Base-by-base conservation (phyloP, 2,888 invertebrate genomes). In the Gerris lacustris region DNA sequence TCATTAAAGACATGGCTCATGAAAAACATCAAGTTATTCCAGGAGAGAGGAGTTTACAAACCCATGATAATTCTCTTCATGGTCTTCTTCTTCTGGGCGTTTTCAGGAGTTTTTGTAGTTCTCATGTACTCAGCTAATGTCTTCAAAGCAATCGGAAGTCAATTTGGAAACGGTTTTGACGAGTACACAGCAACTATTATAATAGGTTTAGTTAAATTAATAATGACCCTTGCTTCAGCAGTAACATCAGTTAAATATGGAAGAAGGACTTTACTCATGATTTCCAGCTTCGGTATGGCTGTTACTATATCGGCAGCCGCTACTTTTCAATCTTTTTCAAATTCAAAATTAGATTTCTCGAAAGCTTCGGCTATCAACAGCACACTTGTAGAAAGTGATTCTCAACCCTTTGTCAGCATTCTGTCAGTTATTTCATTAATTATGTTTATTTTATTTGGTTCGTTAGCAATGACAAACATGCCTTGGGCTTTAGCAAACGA, bases 401-500 rank as follows among this genome's bases (percentile, higher is more conserved):
- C 64, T n/a, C 15, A 18, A 31, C 31, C 31, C 7, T 64, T 64
- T 4, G 18, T n/a, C 6, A n/a, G 17, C 18, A 64, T n/a, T 64
- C 9, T 31, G 9, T n/a, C 64, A 18, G 17, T 17, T n/a, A 9
- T n/a, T n/a, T 31, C 17, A 4, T 31, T 64, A 64, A 64, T 64
- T 9, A 11, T 55, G 15, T 86, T 84, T 77, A 83, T 85, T 6
- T 82, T 82, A 72, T 82, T 82, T 73, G 82, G 84, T 74, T 81
- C 84, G 0, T 74, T 85, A 7, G 86, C 85, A 0, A 82, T 83
- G 75, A 77, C 84, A 69, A 82, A 84, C 7, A 84, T 86, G 70
- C 86, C 86, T 0, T 86, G 86, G 86, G 83, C 85, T 5, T 76
- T 86, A 44, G 83, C 84, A 31, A 80, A 81, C 6, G 85, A 85